phyloP scores from a whole-genome alignment of 2,113 vertebrate genomes.

The Chlorodrepanis virens region DNA sequence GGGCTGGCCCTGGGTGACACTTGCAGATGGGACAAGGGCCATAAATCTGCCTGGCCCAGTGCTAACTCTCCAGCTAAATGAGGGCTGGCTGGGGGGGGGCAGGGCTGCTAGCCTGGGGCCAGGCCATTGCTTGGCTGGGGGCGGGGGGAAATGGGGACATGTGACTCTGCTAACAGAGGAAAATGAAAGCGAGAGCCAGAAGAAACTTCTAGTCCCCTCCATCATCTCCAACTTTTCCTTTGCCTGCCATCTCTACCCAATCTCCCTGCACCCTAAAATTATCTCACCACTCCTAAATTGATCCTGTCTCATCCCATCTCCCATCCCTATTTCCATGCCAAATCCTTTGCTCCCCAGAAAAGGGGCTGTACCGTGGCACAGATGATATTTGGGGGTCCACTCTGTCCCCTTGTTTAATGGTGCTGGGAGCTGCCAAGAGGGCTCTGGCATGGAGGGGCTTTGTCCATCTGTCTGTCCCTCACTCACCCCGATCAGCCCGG shows the following conservation, averaged over 20 bases:
- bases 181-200: neutral
- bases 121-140: neutral
- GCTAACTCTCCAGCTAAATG: slow-evolving; percentile 66
- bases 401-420: neutral
- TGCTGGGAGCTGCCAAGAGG: neutral
- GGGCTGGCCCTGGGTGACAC: slow-evolving; percentile 49
- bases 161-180: neutral
- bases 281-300: neutral
- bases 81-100: neutral
- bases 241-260: neutral
- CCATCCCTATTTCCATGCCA: neutral
- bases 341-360: neutral
- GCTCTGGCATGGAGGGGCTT: neutral
- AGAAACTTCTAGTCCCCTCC: neutral
- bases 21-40: slow-evolving; percentile 29
- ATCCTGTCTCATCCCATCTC: neutral
- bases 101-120: neutral
- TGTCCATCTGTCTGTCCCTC: fast-evolving
- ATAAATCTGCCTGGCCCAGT: slow-evolving; percentile 60
- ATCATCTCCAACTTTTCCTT: neutral
- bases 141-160: neutral
- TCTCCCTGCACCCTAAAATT: neutral
- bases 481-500: slow-evolving; percentile 85
- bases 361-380: neutral
- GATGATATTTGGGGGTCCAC: neutral